Percentiles rank a stretch among this genome's conserved stretches.
phyloP scores from a whole-genome alignment of 2,113 vertebrate species.

The Ifrita kowaldi region DNA sequence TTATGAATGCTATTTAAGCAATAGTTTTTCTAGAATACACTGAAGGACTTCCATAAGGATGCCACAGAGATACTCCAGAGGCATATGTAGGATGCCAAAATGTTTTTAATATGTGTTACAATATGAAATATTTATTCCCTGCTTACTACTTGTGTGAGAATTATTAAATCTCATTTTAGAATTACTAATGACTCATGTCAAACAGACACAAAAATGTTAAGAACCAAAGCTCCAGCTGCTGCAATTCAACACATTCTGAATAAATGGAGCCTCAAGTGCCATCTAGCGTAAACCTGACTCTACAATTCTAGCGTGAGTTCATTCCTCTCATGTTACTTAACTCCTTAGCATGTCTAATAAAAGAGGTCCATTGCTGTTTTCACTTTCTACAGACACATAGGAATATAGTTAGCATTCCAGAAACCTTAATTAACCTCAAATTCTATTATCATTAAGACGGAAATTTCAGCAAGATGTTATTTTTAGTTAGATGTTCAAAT shows the following conservation, averaged over 20 bases:
- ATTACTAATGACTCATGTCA: slow-evolving; percentile 2
- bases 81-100: not conserved
- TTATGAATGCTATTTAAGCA: not conserved
- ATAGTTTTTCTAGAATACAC: not conserved
- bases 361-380: not conserved
- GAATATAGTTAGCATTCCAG: not conserved
- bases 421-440: not conserved
- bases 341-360: not conserved
- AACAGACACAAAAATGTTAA: not conserved
- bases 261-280: slow-evolving; percentile 24
- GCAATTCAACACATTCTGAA: not conserved
- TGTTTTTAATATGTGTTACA: not conserved
- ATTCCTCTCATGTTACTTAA: not conserved
- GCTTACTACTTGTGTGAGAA: not conserved
- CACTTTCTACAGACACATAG: not conserved
- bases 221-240: not conserved
- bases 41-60: not conserved
- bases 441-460: not conserved
- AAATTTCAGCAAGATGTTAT: not conserved
- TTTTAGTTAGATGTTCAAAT: not conserved
- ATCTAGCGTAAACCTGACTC: not conserved
- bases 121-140: slow-evolving; percentile 30
- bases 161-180: slow-evolving; percentile 35
- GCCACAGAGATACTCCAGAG: not conserved
- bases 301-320: not conserved